Evolutionary conservation across 1,140 invertebrate genomes (phyloP).

Genomic region (Phthorimaea operculella): DNA sequence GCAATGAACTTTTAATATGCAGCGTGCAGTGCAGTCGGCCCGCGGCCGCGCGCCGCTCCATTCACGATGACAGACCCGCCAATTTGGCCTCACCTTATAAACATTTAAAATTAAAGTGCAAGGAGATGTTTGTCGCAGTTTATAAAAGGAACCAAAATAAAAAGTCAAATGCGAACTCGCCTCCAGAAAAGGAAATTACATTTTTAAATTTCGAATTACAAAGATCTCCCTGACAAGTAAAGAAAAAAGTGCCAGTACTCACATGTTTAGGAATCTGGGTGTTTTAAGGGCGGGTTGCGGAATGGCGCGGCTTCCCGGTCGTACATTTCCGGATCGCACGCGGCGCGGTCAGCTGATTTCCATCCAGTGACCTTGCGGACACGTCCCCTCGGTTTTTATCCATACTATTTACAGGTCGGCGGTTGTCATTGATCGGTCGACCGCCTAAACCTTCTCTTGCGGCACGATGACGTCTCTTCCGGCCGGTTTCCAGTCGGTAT

Average conservation of each 20-base stretch:
- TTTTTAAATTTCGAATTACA: constrained; percentile 13
- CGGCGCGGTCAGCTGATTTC: constrained; percentile 58
- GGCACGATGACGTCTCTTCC: constrained; percentile 59
- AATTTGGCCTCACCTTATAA: constrained; percentile 5
- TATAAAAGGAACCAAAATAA: constrained; percentile 22
- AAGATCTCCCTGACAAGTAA: constrained; percentile 4
- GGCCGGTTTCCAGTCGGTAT: constrained; percentile 51
- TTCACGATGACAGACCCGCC: constrained; percentile 9
- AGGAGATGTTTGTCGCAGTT: background rate
- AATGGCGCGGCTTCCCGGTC: constrained; percentile 28
- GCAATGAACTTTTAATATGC: constrained; percentile 43
- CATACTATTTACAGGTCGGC: constrained; percentile 52
- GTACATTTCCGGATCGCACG: constrained; percentile 54
- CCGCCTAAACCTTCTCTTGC: constrained; percentile 47
- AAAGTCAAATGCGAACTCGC: background rate
- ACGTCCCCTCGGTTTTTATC: constrained; percentile 46
- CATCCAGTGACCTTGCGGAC: constrained; percentile 56
- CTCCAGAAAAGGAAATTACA: constrained; percentile 14
- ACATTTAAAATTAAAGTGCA: background rate
- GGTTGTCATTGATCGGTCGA: constrained; percentile 37
- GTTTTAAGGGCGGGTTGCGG: background rate
- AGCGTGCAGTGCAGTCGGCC: constrained; percentile 28
- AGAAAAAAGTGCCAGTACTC: constrained; percentile 2
- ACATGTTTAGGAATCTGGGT: constrained; percentile 7
- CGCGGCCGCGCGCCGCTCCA: constrained; percentile 23